Base-by-base conservation (phyloP, 37 sponge, comb jelly and placozoan genomes). In the Chondrosia reniformis region DNA sequence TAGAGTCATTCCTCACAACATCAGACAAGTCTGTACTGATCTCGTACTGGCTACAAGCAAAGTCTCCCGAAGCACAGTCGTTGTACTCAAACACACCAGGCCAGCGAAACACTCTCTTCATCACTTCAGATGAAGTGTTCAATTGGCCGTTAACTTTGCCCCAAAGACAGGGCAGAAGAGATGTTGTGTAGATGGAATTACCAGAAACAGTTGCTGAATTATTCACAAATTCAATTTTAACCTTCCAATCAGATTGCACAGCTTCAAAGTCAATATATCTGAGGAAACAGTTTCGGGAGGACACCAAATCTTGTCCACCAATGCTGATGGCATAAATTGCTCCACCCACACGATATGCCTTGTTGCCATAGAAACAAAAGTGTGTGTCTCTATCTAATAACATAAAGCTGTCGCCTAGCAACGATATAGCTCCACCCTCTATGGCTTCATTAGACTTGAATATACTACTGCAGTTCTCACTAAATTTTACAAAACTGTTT, bases 251-350 rank as follows among this genome's bases (percentile, higher is more conserved):
- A 0, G 42, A 6, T 32, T 86, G 83, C 7, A 46, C 44, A 0
- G 6, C 12, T 8, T 27, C 34, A 27, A 25, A 31, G 63, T 89
- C 54, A 0, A 10, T 37, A 42, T 85, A 85, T 13, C 83, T 79
- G 22, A 90, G 57, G 42, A 85, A 82, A 52, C 91, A 90, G 78
- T 85, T 90, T 39, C 86, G 56, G 6, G 89, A 89, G 2, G 81
- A 80, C 24, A 84, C 61, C 28, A 84, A 45, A 44, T 89, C 80
- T 41, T 80, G 81, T 41, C 76, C 82, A 4, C 82, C 89, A 32
- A 80, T 41, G 32, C 41, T 73, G 1, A 67, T 27, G 0, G 42
- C 79, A 59, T 75, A 90, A 30, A 90, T 85, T 25, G 91, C 91
- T 42, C 91, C 91, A 27, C 91, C 91, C 32, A 72, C 13, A 17